Conservation (phyloP, 1,140 invertebrate species). For the Aricia agestis region DNA sequence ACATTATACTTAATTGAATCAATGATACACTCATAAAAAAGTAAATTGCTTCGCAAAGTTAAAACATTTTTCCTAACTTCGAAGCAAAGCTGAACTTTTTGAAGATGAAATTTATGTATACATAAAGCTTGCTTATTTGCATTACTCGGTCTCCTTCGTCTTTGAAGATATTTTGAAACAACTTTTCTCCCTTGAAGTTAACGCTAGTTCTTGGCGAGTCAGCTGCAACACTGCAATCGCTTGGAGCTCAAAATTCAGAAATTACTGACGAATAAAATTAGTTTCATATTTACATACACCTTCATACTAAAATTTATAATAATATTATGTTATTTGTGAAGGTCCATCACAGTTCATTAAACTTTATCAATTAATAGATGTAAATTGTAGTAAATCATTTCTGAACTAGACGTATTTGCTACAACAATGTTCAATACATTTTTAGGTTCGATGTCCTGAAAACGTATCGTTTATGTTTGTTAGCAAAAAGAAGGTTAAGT, state of each 20-base stretch:
- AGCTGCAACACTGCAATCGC: constrained; percentile 37
- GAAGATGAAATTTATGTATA: constrained; percentile 47
- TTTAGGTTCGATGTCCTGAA: no score
- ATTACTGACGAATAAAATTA: constrained; percentile 19
- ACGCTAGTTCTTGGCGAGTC: constrained; percentile 54
- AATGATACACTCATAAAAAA: constrained; percentile 3
- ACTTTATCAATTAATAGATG: no score
- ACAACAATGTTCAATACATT: no score
- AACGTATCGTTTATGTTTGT: no score
- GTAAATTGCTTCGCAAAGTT: constrained; percentile 3
- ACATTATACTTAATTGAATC: neutral
- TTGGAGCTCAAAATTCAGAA: constrained; percentile 30
- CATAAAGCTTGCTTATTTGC: constrained; percentile 55
- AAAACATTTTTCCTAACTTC: constrained; percentile 50
- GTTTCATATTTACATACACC: neutral
- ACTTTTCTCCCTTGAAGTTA: constrained; percentile 57
- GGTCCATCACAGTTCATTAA: no score
- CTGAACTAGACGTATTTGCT: no score
- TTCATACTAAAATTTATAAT: neutral
- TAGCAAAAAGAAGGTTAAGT: no score
- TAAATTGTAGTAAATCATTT: no score
- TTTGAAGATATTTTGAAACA: constrained; percentile 54
- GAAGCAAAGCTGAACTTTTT: constrained; percentile 40
- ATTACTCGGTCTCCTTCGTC: constrained; percentile 44
- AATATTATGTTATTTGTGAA: no score